Evolutionary conservation across 1,140 invertebrate genomes (phyloP).

Genomic region (Plectrocnemia conspersa): DNA sequence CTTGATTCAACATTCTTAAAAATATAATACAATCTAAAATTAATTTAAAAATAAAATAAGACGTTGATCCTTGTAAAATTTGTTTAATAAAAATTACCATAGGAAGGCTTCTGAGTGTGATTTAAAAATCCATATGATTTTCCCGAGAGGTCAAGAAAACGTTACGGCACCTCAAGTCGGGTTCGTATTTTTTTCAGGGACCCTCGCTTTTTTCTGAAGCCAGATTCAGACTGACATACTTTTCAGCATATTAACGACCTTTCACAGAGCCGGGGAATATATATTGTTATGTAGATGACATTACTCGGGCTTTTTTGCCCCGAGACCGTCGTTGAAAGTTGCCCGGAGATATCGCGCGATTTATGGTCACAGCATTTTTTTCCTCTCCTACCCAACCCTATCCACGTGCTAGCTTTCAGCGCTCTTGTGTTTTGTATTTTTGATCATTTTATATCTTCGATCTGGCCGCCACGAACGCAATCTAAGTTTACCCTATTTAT

Average conservation of each 20-base stretch:
- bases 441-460: conserved; percentile 9
- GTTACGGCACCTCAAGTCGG: background rate
- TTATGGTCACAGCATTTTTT: conserved; percentile 15
- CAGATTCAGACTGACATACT: conserved; percentile 13
- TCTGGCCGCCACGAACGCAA: background rate
- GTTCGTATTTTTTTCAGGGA: no score
- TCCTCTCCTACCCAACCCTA: conserved; percentile 9
- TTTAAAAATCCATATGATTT: conserved; percentile 13
- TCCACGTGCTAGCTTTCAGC: background rate
- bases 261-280: conserved; percentile 11
- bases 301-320: conserved; percentile 17
- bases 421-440: conserved; percentile 8
- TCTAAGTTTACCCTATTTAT: conserved; percentile 6
- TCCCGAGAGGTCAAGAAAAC: conserved; percentile 14
- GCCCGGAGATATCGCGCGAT: conserved; percentile 18
- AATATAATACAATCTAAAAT: no score
- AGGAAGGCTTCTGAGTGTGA: conserved; percentile 9
- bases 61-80: no score
- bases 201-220: conserved; percentile 11
- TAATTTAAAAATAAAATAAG: no score
- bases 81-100: no score
- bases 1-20: no score
- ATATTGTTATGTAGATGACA: conserved; percentile 25
- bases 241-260: conserved; percentile 23
- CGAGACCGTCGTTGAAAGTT: conserved; percentile 13